Evolutionary conservation across 1,140 invertebrate species (phyloP), one percentile per base, ranked within the genome.

Genomic region (Heliconius melpomene): DNA sequence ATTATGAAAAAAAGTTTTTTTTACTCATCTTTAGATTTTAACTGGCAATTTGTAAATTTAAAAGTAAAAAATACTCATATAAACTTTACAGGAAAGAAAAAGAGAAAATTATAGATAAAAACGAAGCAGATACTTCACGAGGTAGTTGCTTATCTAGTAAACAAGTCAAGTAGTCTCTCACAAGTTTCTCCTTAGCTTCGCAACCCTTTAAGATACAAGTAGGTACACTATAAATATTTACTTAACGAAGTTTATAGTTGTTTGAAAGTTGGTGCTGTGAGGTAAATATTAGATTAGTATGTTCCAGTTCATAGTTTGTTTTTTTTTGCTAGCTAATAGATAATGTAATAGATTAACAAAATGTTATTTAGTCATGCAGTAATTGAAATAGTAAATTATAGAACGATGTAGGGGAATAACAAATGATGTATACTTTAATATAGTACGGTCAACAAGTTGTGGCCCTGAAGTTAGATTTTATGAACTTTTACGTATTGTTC

Each of bases 191-290:
- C 60, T 66, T 29, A 66, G 60, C 60, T 66, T 29, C 60, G 60
- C 60, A 66, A 66, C 23, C 60, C 60, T 66, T 66, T 66, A 26
- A 66, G 11, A 66, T 66, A 66, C 60, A 18, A 66, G 60, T 66
- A 66, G 60, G 26, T 66, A 29, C 60, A 66, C 26, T 77, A 75
- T 77, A 76, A 70, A 76, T 76, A 77, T 46, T 77, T 77, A 66
- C 60, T 23, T 66, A 70, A 74, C 32, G 6, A 76, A 72, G 52
- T 72, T 66, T 79, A 70, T 32, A 71, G 79, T 66, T 76, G 70
- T 78, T 78, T 83, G 76, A 80, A 83, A 83, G 82, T 80, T 81
- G 79, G 77, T 83, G 82, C 79, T 83, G 82, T 83, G 79, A 80
- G 77, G 23, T 78, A 74, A 75, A 81, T 75, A 78, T 71, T 75